phyloP scores from a whole-genome alignment of 2,797 vertebrate genomes.

The Pseudomugil gertrudae region DNA sequence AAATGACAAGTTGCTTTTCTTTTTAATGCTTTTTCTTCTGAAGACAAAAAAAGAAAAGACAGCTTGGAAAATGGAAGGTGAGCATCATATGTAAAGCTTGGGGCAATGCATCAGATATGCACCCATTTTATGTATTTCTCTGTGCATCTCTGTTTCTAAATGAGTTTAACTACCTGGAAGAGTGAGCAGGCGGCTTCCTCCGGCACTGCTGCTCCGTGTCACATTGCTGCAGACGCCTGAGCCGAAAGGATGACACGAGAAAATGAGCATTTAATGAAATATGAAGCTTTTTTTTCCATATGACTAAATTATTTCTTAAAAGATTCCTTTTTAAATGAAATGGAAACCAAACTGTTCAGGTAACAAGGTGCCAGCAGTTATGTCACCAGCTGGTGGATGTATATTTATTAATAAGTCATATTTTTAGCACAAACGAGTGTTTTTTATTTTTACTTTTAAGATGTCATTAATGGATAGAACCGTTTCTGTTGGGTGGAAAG shows the following conservation, averaged over 20 bases:
- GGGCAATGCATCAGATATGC: constrained; percentile 64
- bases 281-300: not conserved
- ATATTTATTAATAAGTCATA: constrained; percentile 8
- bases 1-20: not conserved
- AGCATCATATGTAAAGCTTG: constrained; percentile 73
- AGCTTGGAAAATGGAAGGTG: constrained; percentile 41
- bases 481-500: too few species aligned
- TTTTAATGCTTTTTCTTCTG: not conserved
- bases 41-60: constrained; percentile 8
- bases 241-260: constrained; percentile 9
- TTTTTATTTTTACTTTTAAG: not conserved
- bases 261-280: constrained; percentile 1
- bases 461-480: not conserved
- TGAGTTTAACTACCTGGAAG: constrained; percentile 77
- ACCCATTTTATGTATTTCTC: constrained; percentile 69
- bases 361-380: constrained; percentile 1
- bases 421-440: too few species aligned
- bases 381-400: constrained; percentile 16
- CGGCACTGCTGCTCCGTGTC: constrained; percentile 50
- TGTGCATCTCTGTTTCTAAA: constrained; percentile 43
- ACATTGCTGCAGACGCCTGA: constrained; percentile 21
- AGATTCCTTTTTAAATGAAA: not conserved
- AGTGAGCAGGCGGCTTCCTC: constrained; percentile 67
- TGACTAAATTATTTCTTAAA: not conserved
- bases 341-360: constrained; percentile 12